Conservation (phyloP, 2,797 vertebrate species). For the Acipenser transmontanus region DNA sequence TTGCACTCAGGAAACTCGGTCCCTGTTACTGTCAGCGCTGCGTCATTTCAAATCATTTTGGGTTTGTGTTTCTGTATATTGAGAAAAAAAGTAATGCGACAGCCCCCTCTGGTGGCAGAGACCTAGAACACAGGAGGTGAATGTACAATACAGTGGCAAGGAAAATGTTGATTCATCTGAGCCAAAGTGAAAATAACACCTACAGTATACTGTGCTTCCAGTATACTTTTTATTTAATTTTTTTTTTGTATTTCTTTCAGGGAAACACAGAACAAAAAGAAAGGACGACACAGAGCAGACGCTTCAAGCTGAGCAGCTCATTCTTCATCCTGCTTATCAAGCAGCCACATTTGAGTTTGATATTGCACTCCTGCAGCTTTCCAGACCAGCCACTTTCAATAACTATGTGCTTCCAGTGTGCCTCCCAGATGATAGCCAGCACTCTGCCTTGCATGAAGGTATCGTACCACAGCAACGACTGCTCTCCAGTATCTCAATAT, state of each 20-base stretch:
- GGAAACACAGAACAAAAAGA: constrained; percentile 41
- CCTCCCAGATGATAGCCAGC: constrained; percentile 29
- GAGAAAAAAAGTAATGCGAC: background rate
- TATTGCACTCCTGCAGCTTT: constrained; percentile 42
- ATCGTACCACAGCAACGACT: background rate
- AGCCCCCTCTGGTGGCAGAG: too few relatives aligned
- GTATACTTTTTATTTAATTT: background rate
- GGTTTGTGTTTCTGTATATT: constrained; percentile 35
- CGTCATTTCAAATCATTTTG: constrained; percentile 46
- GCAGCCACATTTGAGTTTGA: constrained; percentile 42
- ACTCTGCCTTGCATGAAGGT: constrained; percentile 31
- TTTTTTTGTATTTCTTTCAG: constrained; percentile 24
- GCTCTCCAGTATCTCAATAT: too few relatives aligned
- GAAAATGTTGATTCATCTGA: too few relatives aligned
- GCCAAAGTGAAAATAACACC: too few relatives aligned
- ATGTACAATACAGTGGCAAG: too few relatives aligned
- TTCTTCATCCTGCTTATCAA: constrained; percentile 42
- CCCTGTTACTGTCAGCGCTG: constrained; percentile 23
- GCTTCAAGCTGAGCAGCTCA: constrained; percentile 19
- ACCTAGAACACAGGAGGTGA: too few relatives aligned
- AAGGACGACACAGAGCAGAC: constrained; percentile 43
- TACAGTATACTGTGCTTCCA: background rate
- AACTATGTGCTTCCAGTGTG: constrained; percentile 51
- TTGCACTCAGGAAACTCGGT: constrained; percentile 22
- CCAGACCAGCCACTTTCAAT: constrained; percentile 28